Conservation (phyloP, 2,113 vertebrate genomes). For the mouse (Mus musculus) region GRCm39 chr6:55604501-55605000, state of each 20-base stretch:
- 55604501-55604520: neutral
- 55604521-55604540: neutral
- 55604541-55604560: slow-evolving; percentile 8
- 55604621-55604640: neutral
- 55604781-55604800: slow-evolving; percentile 20
- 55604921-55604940: slow-evolving; percentile 12
- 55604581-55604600: slow-evolving; percentile 11
- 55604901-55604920: slow-evolving; percentile 57
- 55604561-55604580: neutral
- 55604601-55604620: neutral
- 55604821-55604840: slow-evolving; percentile 53
- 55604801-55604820: slow-evolving; percentile 52
- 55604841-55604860: slow-evolving; percentile 48
- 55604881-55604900: slow-evolving; percentile 54
- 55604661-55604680: neutral
- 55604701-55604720: neutral
- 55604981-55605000: neutral
- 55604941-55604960: neutral
- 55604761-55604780: neutral
- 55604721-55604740: slow-evolving; percentile 16
- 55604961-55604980: slow-evolving; percentile 17
- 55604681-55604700: neutral
- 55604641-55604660: neutral
- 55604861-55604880: slow-evolving; percentile 34
- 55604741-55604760: slow-evolving; percentile 61